phyloP scores from a whole-genome alignment of 2,113 vertebrate species.

The Macquaria ambigua region DNA sequence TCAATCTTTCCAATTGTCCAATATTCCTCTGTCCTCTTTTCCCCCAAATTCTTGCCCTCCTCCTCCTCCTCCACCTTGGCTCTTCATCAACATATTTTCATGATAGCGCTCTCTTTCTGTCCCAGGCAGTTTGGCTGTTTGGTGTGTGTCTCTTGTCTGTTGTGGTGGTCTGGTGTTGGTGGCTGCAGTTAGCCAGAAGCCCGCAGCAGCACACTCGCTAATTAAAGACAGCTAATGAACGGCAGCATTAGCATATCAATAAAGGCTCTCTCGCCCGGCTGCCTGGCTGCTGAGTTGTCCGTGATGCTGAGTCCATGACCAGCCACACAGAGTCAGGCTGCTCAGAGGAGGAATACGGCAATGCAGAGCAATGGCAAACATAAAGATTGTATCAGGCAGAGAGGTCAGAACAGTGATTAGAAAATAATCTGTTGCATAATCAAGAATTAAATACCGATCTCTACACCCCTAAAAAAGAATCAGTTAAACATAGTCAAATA shows the following conservation, averaged over 20 bases:
- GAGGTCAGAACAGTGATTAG: neutral
- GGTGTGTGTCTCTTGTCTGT: conserved; percentile 49
- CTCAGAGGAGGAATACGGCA: conserved; percentile 7
- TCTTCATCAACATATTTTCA: conserved; percentile 28
- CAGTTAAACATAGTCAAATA: neutral
- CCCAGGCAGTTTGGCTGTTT: conserved; percentile 12
- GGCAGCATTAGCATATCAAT: conserved; percentile 81
- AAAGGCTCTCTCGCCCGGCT: conserved; percentile 39
- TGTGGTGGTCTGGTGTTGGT: conserved; percentile 53
- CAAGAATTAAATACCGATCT: neutral
- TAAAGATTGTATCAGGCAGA: neutral
- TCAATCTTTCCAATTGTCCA: neutral
- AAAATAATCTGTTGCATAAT: neutral
- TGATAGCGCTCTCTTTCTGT: neutral
- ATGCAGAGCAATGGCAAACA: neutral
- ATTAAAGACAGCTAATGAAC: conserved; percentile 82
- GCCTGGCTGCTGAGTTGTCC: conserved; percentile 30
- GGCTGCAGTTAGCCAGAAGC: conserved; percentile 58
- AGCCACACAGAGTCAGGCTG: conserved; percentile 24
- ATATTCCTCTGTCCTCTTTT: neutral
- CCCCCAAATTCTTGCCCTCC: neutral
- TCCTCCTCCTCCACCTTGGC: neutral
- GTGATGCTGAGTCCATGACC: conserved; percentile 30
- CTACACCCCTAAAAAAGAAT: neutral
- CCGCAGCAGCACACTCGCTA: conserved; percentile 67